A percentile compares a stretch with the other conserved stretches of the same genome.
Evolutionary conservation across 2,888 invertebrate species (phyloP).

Genomic region (Acleris holmiana): DNA sequence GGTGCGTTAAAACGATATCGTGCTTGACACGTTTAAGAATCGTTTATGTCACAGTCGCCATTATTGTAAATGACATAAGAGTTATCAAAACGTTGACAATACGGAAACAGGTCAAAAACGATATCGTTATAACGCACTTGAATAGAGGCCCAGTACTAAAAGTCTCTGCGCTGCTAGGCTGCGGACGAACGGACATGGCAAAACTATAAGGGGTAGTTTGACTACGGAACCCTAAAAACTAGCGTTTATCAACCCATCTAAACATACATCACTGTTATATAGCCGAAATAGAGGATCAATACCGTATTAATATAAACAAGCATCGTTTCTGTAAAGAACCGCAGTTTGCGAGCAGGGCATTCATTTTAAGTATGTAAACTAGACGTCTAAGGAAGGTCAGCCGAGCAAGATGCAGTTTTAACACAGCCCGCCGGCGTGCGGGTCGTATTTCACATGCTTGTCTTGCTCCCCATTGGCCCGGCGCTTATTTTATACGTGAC

Average conservation of each 20-base stretch:
- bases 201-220: too few species aligned
- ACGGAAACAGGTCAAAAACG: too few species aligned
- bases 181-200: too few species aligned
- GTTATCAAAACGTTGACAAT: too few species aligned
- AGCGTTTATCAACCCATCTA: background rate
- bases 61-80: too few species aligned
- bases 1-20: too few species aligned
- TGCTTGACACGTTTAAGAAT: too few species aligned
- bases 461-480: constrained; percentile 66
- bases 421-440: constrained; percentile 58
- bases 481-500: constrained; percentile 78
- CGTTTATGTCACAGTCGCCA: too few species aligned
- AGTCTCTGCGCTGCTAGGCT: too few species aligned
- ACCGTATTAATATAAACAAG: constrained; percentile 19
- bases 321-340: constrained; percentile 9
- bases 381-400: constrained; percentile 46
- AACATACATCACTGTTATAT: background rate
- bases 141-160: too few species aligned
- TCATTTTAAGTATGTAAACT: constrained; percentile 43
- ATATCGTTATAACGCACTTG: too few species aligned
- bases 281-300: constrained; percentile 2
- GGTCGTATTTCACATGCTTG: constrained; percentile 71
- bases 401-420: constrained; percentile 67
- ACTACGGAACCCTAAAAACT: too few species aligned
- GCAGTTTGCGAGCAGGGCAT: constrained; percentile 26